phyloP scores from a whole-genome alignment of 1,140 invertebrate species.

The Lycorma delicatula region DNA sequence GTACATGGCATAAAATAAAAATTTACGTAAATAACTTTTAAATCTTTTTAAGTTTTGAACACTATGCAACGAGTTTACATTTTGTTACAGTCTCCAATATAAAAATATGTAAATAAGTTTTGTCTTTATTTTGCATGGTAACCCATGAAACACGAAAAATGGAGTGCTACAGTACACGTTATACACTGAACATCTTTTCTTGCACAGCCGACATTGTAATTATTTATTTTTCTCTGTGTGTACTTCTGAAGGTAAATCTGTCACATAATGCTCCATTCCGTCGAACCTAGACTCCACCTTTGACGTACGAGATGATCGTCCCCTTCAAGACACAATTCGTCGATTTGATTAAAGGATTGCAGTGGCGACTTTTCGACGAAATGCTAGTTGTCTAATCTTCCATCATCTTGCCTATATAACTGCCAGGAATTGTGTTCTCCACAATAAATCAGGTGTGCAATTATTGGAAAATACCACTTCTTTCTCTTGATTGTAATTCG shows the following conservation, averaged over 20 bases:
- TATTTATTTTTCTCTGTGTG: not conserved
- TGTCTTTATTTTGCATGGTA: not conserved
- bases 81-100: not conserved
- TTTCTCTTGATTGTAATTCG: slow-evolving; percentile 32
- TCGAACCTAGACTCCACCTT: slow-evolving; percentile 9
- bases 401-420: slow-evolving; percentile 25
- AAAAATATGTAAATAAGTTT: not conserved
- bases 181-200: not conserved
- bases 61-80: not conserved
- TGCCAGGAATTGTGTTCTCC: slow-evolving; percentile 34
- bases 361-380: slow-evolving; percentile 24
- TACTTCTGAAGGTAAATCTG: not conserved
- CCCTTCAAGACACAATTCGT: not conserved
- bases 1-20: too few relatives aligned
- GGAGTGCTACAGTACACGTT: not conserved
- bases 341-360: slow-evolving; percentile 15
- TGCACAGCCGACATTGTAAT: not conserved
- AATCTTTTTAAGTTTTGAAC: not conserved
- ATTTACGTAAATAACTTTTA: not conserved
- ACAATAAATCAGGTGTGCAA: slow-evolving; percentile 32
- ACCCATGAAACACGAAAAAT: not conserved
- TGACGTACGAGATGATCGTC: not conserved
- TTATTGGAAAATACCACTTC: slow-evolving; percentile 36
- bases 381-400: slow-evolving; percentile 23
- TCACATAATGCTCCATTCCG: slow-evolving; percentile 9